Conservation (phyloP, 2,797 vertebrate genomes). For the Lithobates pipiens region DNA sequence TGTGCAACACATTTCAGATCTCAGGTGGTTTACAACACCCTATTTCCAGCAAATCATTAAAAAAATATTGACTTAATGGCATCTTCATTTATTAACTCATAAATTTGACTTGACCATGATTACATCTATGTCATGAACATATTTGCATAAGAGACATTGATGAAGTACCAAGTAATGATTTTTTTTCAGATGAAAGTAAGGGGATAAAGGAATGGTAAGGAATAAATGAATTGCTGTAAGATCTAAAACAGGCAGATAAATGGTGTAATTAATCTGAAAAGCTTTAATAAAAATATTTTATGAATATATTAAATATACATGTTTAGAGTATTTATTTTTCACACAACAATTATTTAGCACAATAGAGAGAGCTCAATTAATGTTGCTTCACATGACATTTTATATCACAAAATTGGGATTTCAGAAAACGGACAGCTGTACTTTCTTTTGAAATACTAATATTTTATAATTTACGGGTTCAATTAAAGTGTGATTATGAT, state of each 20-base stretch:
- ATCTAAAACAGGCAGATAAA: not conserved
- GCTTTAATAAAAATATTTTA: conserved; percentile 20
- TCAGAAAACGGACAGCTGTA: too few species aligned
- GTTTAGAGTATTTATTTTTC: not conserved
- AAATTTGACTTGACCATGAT: conserved; percentile 32
- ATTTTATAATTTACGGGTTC: too few species aligned
- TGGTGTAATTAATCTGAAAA: conserved; percentile 12
- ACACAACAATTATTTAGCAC: not conserved
- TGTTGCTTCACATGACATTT: not conserved
- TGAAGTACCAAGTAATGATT: conserved; percentile 51
- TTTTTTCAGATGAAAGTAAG: conserved; percentile 35
- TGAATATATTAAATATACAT: conserved; percentile 26
- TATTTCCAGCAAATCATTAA: conserved; percentile 28
- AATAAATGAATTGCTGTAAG: conserved; percentile 28
- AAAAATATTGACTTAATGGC: conserved; percentile 45
- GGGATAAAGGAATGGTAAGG: conserved; percentile 29
- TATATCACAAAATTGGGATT: not conserved
- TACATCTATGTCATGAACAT: conserved; percentile 43
- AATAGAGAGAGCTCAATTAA: not conserved
- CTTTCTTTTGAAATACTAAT: too few species aligned
- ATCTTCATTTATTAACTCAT: conserved; percentile 52
- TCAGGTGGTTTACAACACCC: conserved; percentile 10
- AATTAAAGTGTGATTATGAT: too few species aligned
- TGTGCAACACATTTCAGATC: conserved; percentile 5
- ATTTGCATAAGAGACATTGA: conserved; percentile 55